These are phyloP conservation scores for Myoxocephalus aenaeus DNA, from an alignment of 2,797 vertebrate species.

Conservation along the genomic window DNA sequence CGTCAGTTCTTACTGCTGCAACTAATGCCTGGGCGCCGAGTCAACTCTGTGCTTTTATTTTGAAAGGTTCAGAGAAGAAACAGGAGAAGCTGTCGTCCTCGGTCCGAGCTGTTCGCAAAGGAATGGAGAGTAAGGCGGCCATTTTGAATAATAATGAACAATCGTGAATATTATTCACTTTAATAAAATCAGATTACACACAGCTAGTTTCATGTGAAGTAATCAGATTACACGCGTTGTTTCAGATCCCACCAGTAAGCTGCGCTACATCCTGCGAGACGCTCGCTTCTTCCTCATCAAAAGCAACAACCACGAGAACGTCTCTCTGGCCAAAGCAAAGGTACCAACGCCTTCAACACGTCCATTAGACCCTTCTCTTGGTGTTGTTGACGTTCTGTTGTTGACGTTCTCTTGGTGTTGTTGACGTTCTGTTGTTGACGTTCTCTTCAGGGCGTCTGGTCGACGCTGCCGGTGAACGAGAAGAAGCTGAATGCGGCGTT, in stretches of 20 bases:
- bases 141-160: neutral
- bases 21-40: neutral
- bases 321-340: conserved; percentile 98
- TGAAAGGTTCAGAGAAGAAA: conserved; percentile 97
- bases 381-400: no score
- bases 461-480: conserved; percentile 97
- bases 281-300: conserved; percentile 98
- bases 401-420: no score
- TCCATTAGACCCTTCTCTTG: no score
- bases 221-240: conserved; percentile 5
- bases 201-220: neutral
- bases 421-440: no score
- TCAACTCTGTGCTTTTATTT: conserved; percentile 24
- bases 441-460: conserved; percentile 93
- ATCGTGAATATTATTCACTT: neutral
- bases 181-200: neutral
- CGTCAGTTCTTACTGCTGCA: neutral
- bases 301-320: conserved; percentile 99
- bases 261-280: conserved; percentile 95
- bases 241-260: conserved; percentile 93
- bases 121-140: conserved; percentile 78
- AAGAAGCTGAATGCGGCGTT: conserved; percentile 97
- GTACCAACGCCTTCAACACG: conserved; percentile 68
- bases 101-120: conserved; percentile 97
- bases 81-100: conserved; percentile 99